Base-by-base conservation (phyloP, 2,888 invertebrate species). In the Drosophila maculinotata region DNA sequence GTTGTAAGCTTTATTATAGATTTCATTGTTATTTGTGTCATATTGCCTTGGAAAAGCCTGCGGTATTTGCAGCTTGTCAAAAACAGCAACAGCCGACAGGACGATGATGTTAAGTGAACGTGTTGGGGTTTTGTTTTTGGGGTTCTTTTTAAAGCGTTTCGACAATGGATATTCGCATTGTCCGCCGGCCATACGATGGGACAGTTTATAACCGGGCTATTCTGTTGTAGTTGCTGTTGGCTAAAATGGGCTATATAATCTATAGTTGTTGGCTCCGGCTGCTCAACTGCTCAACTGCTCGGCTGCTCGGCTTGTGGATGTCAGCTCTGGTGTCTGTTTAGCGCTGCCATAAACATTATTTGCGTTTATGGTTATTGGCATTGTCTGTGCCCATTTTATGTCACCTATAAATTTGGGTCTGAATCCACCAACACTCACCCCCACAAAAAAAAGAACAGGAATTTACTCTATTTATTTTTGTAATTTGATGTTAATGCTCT, bases 311-410 rank as follows among this genome's bases (percentile, higher is more conserved):
- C 23, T 12, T 25, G 49, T 45, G 64, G 41, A 39, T 42, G 54
- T 47, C 25, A 54, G 65, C 41, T 66, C 49, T 58, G 60, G 53
- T 33, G 65, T 52, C 64, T 63, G 65, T 85, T 82, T 85, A 85
- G 82, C 83, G 52, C 77, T 68, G 69, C 72, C 80, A 83, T 83
- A 85, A 83, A 83, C 84, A 72, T 86, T 87, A 83, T 86, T 83
- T 87, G 80, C 83, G 86, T 83, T 87, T 83, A 83, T 87, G 87
- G 78, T 87, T 83, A 87, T 86, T 87, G 84, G 85, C 85, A 84
- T 75, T 87, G 87, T 81, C 85, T 84, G 87, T 72, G 72, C 66
- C 41, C 67, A 62, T 77, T 86, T 86, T 80, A 81, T 81, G 87
- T 53, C 68, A 77, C 74, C 88, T 76, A 83, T 87, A 85, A 82